A percentile compares a stretch with the other conserved stretches of the same genome.
These are phyloP conservation scores for Caenorhabditis brenneri DNA, from an alignment of 1,140 invertebrate species.

Conservation along the genomic window DNA sequence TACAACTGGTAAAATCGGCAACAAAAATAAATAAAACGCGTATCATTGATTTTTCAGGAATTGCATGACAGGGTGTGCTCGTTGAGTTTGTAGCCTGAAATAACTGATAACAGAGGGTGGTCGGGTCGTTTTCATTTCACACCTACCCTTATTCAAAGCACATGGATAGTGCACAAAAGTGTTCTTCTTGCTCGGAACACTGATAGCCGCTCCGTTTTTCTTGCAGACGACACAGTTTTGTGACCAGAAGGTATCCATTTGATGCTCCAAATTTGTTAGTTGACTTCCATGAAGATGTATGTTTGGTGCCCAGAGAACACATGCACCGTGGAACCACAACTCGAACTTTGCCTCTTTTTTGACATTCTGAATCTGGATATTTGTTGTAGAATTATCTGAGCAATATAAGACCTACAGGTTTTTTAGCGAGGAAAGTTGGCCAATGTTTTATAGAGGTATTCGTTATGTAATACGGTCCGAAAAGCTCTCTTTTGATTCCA, in stretches of 20 bases:
- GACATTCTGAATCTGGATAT: not conserved
- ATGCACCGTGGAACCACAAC: not conserved
- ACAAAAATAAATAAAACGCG: not conserved
- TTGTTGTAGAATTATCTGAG: too few relatives aligned
- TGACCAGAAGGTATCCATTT: conserved; percentile 20
- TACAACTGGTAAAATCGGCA: not conserved
- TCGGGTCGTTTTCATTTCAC: not conserved
- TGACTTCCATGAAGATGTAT: conserved; percentile 26
- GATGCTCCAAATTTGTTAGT: conserved; percentile 4
- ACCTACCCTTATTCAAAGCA: not conserved
- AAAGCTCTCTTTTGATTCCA: not conserved
- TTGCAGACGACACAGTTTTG: not conserved
- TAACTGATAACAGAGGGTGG: not conserved
- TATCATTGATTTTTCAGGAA: conserved; percentile 22
- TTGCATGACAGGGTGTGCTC: not conserved
- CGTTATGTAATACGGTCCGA: not conserved
- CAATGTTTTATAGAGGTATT: not conserved
- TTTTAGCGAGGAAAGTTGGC: conserved; percentile 10
- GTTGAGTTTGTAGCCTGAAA: conserved; percentile 27
- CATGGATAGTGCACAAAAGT: not conserved
- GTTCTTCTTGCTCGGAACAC: conserved; percentile 3
- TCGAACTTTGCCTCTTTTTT: not conserved
- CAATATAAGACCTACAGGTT: not conserved
- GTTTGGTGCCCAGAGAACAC: conserved; percentile 20
- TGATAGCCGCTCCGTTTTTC: not conserved